Conservation (phyloP, 2,797 vertebrate species). For the Tragelaphus eurycerus region DNA sequence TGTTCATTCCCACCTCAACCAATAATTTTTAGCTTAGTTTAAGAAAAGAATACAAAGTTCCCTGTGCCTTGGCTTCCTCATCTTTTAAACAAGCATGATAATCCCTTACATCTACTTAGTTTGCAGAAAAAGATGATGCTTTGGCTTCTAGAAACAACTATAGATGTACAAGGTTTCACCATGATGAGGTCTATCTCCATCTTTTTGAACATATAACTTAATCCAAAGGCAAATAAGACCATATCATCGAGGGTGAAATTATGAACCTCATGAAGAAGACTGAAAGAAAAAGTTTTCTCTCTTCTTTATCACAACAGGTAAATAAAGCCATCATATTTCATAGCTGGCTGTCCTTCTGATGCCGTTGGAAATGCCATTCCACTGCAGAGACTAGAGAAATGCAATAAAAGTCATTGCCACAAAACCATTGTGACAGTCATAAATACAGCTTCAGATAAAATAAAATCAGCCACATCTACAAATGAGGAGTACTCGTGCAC, state of each 20-base stretch:
- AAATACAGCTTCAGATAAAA: neutral
- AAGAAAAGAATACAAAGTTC: neutral
- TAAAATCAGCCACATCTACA: neutral
- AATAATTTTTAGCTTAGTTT: neutral
- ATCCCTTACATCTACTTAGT: neutral
- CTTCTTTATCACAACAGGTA: neutral
- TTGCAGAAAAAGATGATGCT: neutral
- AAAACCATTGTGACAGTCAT: neutral
- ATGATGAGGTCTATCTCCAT: neutral
- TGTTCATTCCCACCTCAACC: neutral
- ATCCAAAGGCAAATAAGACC: neutral
- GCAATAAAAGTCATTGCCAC: neutral
- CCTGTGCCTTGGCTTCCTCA: neutral
- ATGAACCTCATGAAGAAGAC: neutral
- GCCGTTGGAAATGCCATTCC: neutral
- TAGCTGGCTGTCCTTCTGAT: neutral
- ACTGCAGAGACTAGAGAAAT: neutral
- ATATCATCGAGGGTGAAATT: neutral
- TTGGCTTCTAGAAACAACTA: neutral
- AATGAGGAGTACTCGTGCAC: neutral
- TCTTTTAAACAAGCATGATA: neutral
- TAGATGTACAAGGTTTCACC: neutral
- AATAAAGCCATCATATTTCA: neutral
- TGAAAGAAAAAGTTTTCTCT: neutral
- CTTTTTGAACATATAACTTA: neutral